Conservation (phyloP, 2,113 vertebrate genomes). For the Oreotragus oreotragus region DNA sequence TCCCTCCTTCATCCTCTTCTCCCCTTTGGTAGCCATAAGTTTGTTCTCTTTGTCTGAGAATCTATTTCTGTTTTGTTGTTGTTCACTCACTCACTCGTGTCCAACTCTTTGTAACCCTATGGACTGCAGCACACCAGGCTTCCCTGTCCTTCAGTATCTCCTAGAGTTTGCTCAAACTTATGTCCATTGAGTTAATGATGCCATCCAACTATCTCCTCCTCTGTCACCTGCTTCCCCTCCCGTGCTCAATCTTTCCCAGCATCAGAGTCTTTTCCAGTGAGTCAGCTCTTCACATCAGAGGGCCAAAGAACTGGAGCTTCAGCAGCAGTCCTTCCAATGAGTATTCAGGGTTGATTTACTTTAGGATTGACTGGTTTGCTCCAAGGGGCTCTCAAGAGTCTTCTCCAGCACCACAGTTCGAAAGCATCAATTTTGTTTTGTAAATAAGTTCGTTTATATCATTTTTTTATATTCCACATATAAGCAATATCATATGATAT, state of each 20-base stretch:
- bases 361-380: background rate
- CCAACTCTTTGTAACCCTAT: background rate
- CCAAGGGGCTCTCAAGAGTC: background rate
- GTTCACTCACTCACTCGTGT: background rate
- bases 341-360: background rate
- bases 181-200: background rate
- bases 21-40: background rate
- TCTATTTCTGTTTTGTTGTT: background rate
- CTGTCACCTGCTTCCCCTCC: background rate
- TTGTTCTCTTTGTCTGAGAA: background rate
- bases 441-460: background rate
- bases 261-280: background rate
- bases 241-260: background rate
- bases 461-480: background rate
- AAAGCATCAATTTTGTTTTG: background rate
- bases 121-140: background rate
- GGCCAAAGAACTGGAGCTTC: background rate
- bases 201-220: background rate
- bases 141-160: background rate
- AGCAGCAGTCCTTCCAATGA: background rate
- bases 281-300: background rate
- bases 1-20: background rate
- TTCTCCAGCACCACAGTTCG: background rate
- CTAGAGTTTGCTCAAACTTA: background rate
- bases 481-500: background rate